Evolutionary conservation across 2,113 vertebrate genomes (phyloP), one percentile per base, ranked within the genome.

Genomic region (Gymnobelideus leadbeateri): DNA sequence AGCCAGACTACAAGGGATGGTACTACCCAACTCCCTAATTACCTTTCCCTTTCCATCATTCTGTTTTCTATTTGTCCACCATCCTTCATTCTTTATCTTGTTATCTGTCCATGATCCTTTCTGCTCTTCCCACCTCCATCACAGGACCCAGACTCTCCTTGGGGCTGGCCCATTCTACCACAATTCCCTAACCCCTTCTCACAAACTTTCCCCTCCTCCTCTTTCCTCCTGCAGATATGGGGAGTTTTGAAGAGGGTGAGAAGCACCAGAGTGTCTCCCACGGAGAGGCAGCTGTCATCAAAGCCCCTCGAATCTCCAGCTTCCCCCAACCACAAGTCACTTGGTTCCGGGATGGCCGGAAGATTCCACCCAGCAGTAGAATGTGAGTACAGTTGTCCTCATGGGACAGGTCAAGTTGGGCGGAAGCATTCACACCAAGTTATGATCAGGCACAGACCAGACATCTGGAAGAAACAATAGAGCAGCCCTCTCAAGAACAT

Each of bases 251-350:
- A 97, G 99, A 99, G 92, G 97, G 99, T 0, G 99, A 99, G 97
- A 97, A 98, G 3, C 95, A 95, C 95, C 99, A 99, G 98, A 99
- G 98, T 0, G 98, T 99, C 94, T 99, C 99, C n/a, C 99, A 99
- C 16, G 99, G 99, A 11, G 99, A 99, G 91, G 99, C 99, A 0
- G 99, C 99, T 0, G 99, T 99, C 24, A 98, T 99, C 97, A 98
- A 49, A 0, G 99, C 99, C 0, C 99, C 99, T 0, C 99, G 97
- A 96, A 99, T 99, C 55, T 98, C 99, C 98, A 99, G 99, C 98
- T 99, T 99, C 97, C 99, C 99, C 12, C 99, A 98, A 92, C 99
- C 99, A 0, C 99, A 99, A 98, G 99, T 99, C 98, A 99, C 99
- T 84, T 99, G 99, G 99, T 99, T 99, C 98, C 98, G 99, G 0